Evolutionary conservation across 2,113 vertebrate genomes (phyloP).

Genomic region (Heterocephalus glaber): DNA sequence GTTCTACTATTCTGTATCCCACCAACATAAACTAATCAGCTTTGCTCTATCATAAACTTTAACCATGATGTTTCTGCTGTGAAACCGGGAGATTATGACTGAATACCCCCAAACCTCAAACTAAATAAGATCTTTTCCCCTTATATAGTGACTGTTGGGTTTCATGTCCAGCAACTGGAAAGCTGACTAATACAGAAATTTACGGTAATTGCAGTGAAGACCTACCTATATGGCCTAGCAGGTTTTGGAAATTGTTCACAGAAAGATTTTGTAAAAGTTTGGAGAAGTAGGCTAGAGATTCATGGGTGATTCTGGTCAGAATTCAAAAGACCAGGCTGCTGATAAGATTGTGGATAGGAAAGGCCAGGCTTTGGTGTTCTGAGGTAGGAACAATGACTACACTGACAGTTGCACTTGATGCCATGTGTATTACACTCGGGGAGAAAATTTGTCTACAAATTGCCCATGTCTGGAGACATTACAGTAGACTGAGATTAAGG

Average conservation of each 20-base stretch:
- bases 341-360: not conserved
- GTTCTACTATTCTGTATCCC: not conserved
- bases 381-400: not conserved
- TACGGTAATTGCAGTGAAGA: not conserved
- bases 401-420: not conserved
- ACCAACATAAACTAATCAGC: not conserved
- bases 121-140: not conserved
- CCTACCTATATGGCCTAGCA: not conserved
- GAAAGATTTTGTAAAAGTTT: not conserved
- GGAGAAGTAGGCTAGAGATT: not conserved
- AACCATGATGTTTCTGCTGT: not conserved
- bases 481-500: not conserved
- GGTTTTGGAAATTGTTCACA: not conserved
- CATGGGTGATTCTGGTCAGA: not conserved
- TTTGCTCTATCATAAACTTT: not conserved
- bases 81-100: not conserved
- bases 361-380: not conserved
- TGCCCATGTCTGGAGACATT: not conserved
- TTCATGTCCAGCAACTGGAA: not conserved
- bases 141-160: not conserved
- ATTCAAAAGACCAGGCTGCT: not conserved
- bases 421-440: not conserved
- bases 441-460: not conserved
- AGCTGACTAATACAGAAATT: not conserved
- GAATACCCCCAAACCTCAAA: not conserved